Evolutionary conservation across 2,888 invertebrate species (phyloP).

Genomic region (Drosophila mimetica): DNA sequence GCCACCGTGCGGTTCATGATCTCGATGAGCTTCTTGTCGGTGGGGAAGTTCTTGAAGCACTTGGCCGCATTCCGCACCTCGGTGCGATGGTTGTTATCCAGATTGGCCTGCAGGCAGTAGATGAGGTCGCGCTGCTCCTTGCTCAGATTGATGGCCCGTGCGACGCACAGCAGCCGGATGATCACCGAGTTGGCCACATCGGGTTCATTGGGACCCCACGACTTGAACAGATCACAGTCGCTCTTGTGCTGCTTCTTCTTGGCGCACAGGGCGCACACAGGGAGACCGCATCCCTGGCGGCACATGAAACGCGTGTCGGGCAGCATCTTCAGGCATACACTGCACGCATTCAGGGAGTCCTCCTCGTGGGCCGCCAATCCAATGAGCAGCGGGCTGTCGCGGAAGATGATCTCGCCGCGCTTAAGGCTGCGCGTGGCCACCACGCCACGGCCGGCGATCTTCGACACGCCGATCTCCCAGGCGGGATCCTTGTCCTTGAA

Average conservation of each 20-base stretch:
- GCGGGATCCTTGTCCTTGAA: conserved; percentile 82
- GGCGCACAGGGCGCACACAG: conserved; percentile 89
- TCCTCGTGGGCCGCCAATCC: conserved; percentile 87
- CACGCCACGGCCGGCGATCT: conserved; percentile 89
- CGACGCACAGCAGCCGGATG: conserved; percentile 80
- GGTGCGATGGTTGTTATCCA: conserved; percentile 82
- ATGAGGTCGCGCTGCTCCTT: conserved; percentile 82
- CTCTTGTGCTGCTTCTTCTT: conserved; percentile 86
- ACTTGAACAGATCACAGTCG: conserved; percentile 88
- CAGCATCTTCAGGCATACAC: conserved; percentile 87
- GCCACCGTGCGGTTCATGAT: conserved; percentile 83
- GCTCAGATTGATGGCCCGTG: conserved; percentile 81
- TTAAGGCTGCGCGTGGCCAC: conserved; percentile 88
- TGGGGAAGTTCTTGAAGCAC: conserved; percentile 82
- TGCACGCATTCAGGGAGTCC: conserved; percentile 86
- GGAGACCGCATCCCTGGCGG: conserved; percentile 88
- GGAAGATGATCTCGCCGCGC: conserved; percentile 89
- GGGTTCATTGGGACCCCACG: conserved; percentile 86
- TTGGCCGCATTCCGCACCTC: conserved; percentile 82
- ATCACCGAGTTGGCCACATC: conserved; percentile 82
- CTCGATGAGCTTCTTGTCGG: conserved; percentile 81
- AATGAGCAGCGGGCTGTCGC: conserved; percentile 89
- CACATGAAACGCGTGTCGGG: conserved; percentile 86
- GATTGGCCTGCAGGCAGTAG: conserved; percentile 82
- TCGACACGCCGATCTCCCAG: conserved; percentile 88